A percentile compares a stretch with the other conserved stretches of the same genome.
These are phyloP conservation scores for Cryptoblepharus egeriae DNA, from an alignment of 2,797 vertebrate genomes.

Conservation along the genomic window DNA sequence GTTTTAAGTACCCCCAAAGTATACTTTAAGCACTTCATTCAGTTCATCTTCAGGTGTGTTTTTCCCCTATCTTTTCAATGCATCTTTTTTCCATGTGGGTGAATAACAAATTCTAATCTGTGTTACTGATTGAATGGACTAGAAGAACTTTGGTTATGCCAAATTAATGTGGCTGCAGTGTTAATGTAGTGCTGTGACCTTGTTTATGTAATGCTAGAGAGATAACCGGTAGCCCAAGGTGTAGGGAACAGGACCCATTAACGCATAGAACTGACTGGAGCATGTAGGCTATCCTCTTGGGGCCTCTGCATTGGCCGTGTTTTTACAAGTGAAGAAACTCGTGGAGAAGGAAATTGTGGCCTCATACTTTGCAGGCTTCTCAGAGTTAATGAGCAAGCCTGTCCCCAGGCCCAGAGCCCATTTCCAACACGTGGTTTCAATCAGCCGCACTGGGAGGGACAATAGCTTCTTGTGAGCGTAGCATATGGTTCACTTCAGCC, in stretches of 20 bases:
- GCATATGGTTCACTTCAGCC: constrained; percentile 44
- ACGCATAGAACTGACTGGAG: not conserved
- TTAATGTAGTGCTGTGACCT: not conserved
- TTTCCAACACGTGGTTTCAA: constrained; percentile 74
- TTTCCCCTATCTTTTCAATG: not conserved
- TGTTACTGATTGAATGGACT: not conserved
- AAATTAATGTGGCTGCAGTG: not conserved
- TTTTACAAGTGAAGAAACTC: constrained; percentile 22
- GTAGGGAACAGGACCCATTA: not conserved
- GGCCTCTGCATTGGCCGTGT: not conserved
- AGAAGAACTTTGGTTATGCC: too few species aligned
- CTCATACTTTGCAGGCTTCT: not conserved
- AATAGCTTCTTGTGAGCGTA: constrained; percentile 62
- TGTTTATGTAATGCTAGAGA: not conserved
- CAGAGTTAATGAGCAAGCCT: constrained; percentile 51
- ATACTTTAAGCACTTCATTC: not conserved
- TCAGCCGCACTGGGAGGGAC: constrained; percentile 44
- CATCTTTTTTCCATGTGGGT: not conserved
- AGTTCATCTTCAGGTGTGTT: not conserved
- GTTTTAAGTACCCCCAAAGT: not conserved
- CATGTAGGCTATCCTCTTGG: constrained; percentile 8
- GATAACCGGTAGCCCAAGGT: not conserved
- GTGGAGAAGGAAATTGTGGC: constrained; percentile 1
- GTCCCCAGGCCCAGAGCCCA: constrained; percentile 38
- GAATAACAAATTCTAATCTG: not conserved